Percentiles rank a stretch among this genome's conserved stretches.
These are phyloP conservation scores for Herpetotheres cachinnans DNA, from an alignment of 2,113 vertebrate species.

Conservation along the genomic window DNA sequence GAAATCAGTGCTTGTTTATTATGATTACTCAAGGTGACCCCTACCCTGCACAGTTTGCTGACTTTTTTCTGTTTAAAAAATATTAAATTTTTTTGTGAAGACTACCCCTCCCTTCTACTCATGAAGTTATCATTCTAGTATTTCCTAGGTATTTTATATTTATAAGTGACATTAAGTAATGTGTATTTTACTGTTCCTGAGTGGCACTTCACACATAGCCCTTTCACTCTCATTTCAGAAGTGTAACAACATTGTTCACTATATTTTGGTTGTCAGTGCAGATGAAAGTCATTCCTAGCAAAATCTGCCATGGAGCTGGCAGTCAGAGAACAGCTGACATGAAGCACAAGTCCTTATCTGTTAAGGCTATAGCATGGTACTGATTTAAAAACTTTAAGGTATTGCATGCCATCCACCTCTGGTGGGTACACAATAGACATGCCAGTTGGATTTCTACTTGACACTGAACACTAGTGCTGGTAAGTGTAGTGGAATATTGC, in stretches of 20 bases:
- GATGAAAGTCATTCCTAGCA: slow-evolving; percentile 24
- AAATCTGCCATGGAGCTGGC: slow-evolving; percentile 28
- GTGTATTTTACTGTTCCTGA: not conserved
- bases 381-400: not conserved
- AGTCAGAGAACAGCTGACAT: not conserved
- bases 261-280: not conserved
- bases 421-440: not conserved
- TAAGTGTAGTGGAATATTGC: not conserved
- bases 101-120: not conserved
- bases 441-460: not conserved
- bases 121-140: not conserved
- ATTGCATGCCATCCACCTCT: not conserved
- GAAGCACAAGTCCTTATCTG: not conserved
- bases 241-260: not conserved
- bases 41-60: not conserved
- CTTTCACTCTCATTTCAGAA: not conserved
- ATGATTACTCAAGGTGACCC: not conserved
- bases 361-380: not conserved
- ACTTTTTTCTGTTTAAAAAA: not conserved
- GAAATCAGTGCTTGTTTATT: not conserved
- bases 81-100: not conserved
- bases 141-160: not conserved
- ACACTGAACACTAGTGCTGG: not conserved
- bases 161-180: not conserved
- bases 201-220: not conserved